phyloP scores from a whole-genome alignment of 2,797 vertebrate species.

The Phrynocephalus vlangalii region DNA sequence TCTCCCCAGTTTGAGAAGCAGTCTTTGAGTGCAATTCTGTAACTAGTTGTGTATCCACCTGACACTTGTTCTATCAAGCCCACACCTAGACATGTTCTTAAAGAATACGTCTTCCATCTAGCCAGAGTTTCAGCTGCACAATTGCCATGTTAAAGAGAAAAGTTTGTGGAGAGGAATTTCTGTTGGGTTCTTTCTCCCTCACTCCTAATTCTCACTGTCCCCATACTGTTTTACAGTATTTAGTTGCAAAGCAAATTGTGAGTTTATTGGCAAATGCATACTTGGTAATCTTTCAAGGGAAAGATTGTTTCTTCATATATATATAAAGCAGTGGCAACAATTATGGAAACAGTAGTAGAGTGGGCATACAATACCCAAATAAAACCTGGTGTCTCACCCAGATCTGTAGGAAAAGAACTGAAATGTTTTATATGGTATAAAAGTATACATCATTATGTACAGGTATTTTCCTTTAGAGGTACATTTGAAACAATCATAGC shows the following conservation, averaged over 20 bases:
- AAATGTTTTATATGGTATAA: constrained; percentile 11
- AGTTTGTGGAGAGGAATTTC: too few species aligned
- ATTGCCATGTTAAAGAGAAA: too few species aligned
- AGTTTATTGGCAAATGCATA: neutral
- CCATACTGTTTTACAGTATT: neutral
- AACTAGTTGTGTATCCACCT: too few species aligned
- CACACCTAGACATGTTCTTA: too few species aligned
- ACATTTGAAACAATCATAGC: constrained; percentile 39
- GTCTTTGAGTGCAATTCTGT: too few species aligned
- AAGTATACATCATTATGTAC: neutral
- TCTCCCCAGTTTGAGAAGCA: too few species aligned
- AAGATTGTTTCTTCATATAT: neutral
- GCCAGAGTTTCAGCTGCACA: too few species aligned
- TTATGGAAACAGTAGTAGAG: constrained; percentile 20
- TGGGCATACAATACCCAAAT: constrained; percentile 32
- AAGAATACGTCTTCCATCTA: too few species aligned
- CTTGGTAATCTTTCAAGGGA: neutral
- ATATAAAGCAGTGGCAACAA: constrained; percentile 13
- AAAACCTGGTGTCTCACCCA: neutral
- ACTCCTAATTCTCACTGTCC: neutral
- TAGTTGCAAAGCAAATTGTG: neutral
- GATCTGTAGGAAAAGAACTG: constrained; percentile 1
- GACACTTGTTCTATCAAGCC: too few species aligned
- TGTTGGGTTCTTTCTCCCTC: neutral
- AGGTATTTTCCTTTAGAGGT: constrained; percentile 22